Base-by-base conservation (phyloP, 2,888 invertebrate species). In the Parnassius orleans region DNA sequence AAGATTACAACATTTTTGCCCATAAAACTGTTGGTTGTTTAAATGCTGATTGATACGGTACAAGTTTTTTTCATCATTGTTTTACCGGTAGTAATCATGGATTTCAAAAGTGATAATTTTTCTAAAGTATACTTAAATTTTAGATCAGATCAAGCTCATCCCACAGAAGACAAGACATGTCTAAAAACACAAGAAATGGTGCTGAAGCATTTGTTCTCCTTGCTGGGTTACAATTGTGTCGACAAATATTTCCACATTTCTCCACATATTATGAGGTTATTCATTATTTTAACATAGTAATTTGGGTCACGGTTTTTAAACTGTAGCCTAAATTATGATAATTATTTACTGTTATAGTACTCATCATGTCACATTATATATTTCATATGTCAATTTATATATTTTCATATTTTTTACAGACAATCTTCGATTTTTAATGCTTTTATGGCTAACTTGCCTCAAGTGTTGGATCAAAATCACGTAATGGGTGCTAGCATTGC, bases 381-480 rank as follows among this genome's bases (percentile, higher is more conserved):
- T n/a, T n/a, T n/a, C n/a, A n/a, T n/a, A n/a, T n/a, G n/a, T n/a
- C n/a, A n/a, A n/a, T n/a, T n/a, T n/a, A n/a, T 24, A 24, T 3
- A 33, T 33, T 33, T 33, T 33, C 33, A 33, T 19, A 2, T 54
- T 53, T 15, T 57, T 66, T 81, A 2, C 86, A 96, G 99, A 74
- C 93, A 95, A 64, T 98, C 98, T 0, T 96, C 99, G 0, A 97
- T 98, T 1, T 99, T 99, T 89, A 98, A 98, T 87, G 98, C 98
- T 1, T 99, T 99, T 81, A 92, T 99, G 80, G 95, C 97, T 43
- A 98, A 98, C 79, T 87, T 99, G 66, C 98, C 99, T 0, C 98
- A 98, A 92, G 94, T 99, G 11, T 81, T 99, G 77, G 99, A 99
- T 83, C 97, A 98, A 82, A 99, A 99, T 87, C 97, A 98, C 81